Conservation (phyloP, 2,888 invertebrate species). For the Xylocampa areola region DNA sequence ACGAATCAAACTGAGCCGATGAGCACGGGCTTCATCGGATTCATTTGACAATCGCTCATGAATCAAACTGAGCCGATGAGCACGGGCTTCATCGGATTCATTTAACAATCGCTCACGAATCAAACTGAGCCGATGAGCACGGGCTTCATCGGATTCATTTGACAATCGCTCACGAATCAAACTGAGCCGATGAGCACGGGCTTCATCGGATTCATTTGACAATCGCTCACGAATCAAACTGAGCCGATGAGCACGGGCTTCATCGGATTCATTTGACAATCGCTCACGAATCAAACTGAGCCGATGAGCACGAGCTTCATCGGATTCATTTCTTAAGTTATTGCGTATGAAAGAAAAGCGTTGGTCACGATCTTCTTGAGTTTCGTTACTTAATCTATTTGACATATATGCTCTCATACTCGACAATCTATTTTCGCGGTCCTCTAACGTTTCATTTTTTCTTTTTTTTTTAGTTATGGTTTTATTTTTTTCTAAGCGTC, state of each 20-base stretch:
- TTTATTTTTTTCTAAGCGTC: neutral
- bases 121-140: no score
- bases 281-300: no score
- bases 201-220: no score
- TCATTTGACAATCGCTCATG: neutral
- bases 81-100: conserved; percentile 1
- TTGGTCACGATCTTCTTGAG: neutral
- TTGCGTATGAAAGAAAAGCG: no score
- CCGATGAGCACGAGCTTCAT: no score
- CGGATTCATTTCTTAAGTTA: no score
- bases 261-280: no score
- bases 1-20: neutral
- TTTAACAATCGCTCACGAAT: neutral
- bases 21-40: neutral
- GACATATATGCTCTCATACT: neutral
- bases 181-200: no score
- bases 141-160: no score
- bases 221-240: no score
- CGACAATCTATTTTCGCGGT: neutral
- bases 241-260: no score
- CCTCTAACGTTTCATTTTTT: neutral
- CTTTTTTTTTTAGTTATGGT: neutral
- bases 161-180: no score
- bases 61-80: neutral
- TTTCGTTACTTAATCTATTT: neutral